phyloP scores from a whole-genome alignment of 2,113 vertebrate species.

The Lepus americanus region DNA sequence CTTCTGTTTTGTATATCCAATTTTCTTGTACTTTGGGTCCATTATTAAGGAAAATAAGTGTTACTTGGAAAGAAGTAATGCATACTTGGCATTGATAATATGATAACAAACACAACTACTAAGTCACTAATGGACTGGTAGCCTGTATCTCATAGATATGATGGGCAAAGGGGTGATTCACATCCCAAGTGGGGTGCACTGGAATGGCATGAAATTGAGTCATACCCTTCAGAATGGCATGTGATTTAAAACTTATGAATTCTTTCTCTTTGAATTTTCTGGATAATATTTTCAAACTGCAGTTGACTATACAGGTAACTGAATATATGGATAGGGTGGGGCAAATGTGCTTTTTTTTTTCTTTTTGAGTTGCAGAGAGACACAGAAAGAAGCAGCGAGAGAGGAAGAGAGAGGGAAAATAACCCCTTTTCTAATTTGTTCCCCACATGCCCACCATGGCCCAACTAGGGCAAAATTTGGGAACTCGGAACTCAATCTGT shows the following conservation, averaged over 20 bases:
- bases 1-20: not conserved
- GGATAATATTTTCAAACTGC: not conserved
- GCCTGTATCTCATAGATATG: not conserved
- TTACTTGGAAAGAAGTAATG: not conserved
- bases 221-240: not conserved
- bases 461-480: too few species aligned
- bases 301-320: not conserved
- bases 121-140: not conserved
- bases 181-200: not conserved
- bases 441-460: too few species aligned
- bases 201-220: not conserved
- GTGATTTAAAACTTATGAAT: not conserved
- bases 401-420: too few species aligned
- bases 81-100: not conserved
- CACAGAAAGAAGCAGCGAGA: too few species aligned
- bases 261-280: not conserved
- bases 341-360: too few species aligned
- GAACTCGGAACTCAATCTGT: too few species aligned
- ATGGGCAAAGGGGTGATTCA: not conserved
- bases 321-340: not conserved
- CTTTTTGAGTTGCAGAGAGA: too few species aligned
- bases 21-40: not conserved
- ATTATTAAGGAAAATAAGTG: not conserved
- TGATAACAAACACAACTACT: not conserved
- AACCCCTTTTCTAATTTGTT: too few species aligned